Percentiles rank a stretch among this genome's conserved stretches.
These are phyloP conservation scores for Archips xylosteana DNA, from an alignment of 2,888 invertebrate genomes.

Conservation along the genomic window DNA sequence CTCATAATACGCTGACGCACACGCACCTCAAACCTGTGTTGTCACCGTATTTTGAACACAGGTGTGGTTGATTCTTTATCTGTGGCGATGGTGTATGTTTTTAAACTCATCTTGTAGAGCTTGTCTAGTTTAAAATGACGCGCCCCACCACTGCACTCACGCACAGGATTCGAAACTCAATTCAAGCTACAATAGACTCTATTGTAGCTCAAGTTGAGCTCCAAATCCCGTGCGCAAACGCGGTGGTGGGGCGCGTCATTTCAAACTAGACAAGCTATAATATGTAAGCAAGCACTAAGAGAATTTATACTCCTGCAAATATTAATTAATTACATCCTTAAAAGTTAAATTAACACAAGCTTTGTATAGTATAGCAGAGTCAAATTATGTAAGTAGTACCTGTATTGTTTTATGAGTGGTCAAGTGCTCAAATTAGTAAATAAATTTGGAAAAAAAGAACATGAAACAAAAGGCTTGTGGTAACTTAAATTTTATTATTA, in stretches of 20 bases:
- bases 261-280: too few species aligned
- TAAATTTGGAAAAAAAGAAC: conserved; percentile 60
- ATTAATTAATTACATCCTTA: conserved; percentile 13
- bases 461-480: conserved; percentile 76
- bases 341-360: conserved; percentile 36
- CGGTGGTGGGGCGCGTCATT: too few species aligned
- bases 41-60: too few species aligned
- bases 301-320: conserved; percentile 12
- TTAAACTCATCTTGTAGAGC: not conserved
- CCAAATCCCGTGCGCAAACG: too few species aligned
- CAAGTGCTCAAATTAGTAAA: conserved; percentile 67
- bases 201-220: too few species aligned
- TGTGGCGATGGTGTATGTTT: not conserved
- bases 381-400: conserved; percentile 53
- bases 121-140: too few species aligned
- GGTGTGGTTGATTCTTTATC: not conserved
- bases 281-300: conserved; percentile 1
- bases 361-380: conserved; percentile 58
- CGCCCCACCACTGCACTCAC: too few species aligned
- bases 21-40: too few species aligned
- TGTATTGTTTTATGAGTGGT: conserved; percentile 38
- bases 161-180: too few species aligned
- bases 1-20: too few species aligned
- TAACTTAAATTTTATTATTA: conserved; percentile 59
- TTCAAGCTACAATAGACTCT: too few species aligned